phyloP scores from a whole-genome alignment of 2,797 vertebrate species.

The Micropoecilia bifurca region DNA sequence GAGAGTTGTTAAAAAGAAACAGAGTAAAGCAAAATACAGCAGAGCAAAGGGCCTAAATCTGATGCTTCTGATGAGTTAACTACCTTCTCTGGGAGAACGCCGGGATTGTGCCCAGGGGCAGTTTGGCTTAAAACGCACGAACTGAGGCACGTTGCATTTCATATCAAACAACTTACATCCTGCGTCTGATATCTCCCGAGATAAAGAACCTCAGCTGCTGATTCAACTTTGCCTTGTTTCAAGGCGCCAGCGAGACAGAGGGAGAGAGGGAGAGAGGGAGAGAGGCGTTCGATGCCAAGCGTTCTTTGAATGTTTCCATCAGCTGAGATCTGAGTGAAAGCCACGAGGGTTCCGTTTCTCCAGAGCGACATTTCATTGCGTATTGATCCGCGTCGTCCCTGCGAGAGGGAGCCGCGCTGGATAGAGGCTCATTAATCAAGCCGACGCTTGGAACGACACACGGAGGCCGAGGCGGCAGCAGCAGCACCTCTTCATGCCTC shows the following conservation, averaged over 20 bases:
- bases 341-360: constrained; percentile 8
- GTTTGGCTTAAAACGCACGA: constrained; percentile 12
- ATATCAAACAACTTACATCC: constrained; percentile 22
- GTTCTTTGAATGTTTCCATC: constrained; percentile 46
- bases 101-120: neutral
- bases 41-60: constrained; percentile 30
- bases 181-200: constrained; percentile 20
- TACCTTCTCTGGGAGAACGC: neutral
- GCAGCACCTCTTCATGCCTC: constrained; percentile 44
- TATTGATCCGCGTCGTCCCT: constrained; percentile 66
- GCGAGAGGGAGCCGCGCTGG: constrained; percentile 43
- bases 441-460: constrained; percentile 57
- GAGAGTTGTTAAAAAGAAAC: constrained; percentile 42
- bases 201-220: constrained; percentile 18
- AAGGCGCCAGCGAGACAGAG: neutral
- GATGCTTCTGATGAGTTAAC: neutral
- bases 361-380: constrained; percentile 25
- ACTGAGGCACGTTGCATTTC: constrained; percentile 8
- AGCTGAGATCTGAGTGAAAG: constrained; percentile 6
- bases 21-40: constrained; percentile 2
- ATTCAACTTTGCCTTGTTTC: constrained; percentile 29
- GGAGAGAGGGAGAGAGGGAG: neutral
- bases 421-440: constrained; percentile 68
- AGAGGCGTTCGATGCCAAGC: constrained; percentile 7
- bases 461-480: constrained; percentile 53